Conservation (phyloP, 2,113 vertebrate species). For the Pelodiscus sinensis region DNA sequence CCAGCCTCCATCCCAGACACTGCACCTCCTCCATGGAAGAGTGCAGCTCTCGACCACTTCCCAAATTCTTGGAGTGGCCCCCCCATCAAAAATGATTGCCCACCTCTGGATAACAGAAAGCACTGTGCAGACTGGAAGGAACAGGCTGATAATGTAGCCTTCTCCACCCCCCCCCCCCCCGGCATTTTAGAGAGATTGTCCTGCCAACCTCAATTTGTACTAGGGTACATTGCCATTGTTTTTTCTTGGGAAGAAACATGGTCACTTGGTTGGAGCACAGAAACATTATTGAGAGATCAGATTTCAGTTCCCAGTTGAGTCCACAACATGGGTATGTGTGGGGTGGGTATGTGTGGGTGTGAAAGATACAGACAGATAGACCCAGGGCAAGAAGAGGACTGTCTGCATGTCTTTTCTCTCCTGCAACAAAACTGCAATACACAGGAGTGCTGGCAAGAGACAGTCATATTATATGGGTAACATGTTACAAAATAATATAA, state of each 20-base stretch:
- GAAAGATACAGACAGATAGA: no score
- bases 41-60: no score
- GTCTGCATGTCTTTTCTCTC: background rate
- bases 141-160: background rate
- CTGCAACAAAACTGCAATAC: background rate
- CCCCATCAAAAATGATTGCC: no score
- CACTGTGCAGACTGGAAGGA: background rate
- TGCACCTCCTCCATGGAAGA: no score
- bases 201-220: background rate
- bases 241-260: background rate
- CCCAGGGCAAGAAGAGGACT: rapidly evolving
- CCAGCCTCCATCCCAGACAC: no score
- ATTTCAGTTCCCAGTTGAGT: background rate
- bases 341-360: no score
- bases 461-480: background rate
- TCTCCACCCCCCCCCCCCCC: no score
- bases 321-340: rapidly evolving
- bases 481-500: background rate
- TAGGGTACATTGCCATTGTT: background rate
- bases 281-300: background rate
- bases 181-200: background rate
- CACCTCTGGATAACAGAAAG: background rate
- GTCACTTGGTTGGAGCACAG: background rate
- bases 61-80: no score
- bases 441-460: background rate